Conservation (phyloP, 2,888 invertebrate genomes). For the Heliconius ethilla region DNA sequence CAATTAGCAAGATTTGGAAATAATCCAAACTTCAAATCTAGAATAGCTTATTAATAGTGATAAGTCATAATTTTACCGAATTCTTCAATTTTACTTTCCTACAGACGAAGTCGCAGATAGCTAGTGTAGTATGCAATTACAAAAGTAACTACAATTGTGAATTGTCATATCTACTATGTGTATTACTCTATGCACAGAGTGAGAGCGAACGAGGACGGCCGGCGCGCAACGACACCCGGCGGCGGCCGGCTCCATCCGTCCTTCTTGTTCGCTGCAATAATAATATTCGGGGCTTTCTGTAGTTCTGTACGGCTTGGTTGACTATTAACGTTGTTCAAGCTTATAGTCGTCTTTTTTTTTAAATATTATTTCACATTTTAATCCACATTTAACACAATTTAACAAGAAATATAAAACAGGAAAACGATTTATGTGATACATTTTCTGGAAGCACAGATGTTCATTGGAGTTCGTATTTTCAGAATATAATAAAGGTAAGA, state of each 20-base stretch:
- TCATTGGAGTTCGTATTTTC: background rate
- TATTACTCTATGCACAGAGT: conserved; percentile 26
- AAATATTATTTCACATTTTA: background rate
- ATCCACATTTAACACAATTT: background rate
- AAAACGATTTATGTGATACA: background rate
- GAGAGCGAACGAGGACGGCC: conserved; percentile 46
- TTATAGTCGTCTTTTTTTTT: background rate
- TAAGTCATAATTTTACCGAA: background rate
- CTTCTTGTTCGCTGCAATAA: conserved; percentile 40
- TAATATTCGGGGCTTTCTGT: conserved; percentile 45
- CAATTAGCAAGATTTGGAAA: too few species aligned
- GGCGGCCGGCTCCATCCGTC: conserved; percentile 42
- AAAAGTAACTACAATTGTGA: background rate
- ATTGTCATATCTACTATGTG: background rate
- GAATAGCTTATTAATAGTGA: too few species aligned
- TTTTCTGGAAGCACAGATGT: conserved; percentile 14
- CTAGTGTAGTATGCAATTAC: too few species aligned
- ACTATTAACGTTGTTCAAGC: conserved; percentile 32
- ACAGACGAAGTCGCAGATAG: too few species aligned
- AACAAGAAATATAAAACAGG: background rate
- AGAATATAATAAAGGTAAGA: conserved; percentile 10
- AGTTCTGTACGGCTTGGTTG: conserved; percentile 41
- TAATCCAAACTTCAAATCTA: too few species aligned
- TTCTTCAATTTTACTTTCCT: background rate
- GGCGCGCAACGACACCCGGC: conserved; percentile 41